Conservation (phyloP, 2,888 invertebrate genomes). For the Drosophila macrospina region DNA sequence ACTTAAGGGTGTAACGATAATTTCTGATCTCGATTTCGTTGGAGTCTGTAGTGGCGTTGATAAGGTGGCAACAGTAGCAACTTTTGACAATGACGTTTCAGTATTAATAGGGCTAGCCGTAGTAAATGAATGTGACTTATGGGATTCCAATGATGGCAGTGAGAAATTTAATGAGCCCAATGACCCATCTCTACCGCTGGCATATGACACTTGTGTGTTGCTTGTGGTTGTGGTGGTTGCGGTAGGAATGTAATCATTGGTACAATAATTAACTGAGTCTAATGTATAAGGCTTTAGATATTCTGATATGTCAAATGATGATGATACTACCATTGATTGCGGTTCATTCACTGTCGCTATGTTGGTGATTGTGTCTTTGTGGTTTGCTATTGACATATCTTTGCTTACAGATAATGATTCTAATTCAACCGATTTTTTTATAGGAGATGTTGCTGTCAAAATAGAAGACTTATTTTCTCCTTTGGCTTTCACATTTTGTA, state of each 20-base stretch:
- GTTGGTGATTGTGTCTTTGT: background rate
- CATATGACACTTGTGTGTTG: constrained; percentile 9
- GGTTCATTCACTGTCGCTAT: constrained; percentile 3
- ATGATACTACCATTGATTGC: constrained; percentile 16
- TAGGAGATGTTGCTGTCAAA: background rate
- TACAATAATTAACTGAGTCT: constrained; percentile 36
- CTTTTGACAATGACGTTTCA: constrained; percentile 25
- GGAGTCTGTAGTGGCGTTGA: constrained; percentile 21
- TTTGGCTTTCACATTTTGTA: background rate
- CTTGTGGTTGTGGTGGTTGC: constrained; percentile 3
- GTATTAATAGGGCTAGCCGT: constrained; percentile 32
- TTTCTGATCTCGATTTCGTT: constrained; percentile 20
- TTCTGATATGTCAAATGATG: constrained; percentile 61
- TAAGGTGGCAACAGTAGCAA: constrained; percentile 8
- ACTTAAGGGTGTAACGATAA: constrained; percentile 18
- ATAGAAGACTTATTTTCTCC: background rate
- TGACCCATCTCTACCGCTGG: background rate
- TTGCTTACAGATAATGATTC: background rate
- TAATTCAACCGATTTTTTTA: constrained; percentile 6
- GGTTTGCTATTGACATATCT: background rate
- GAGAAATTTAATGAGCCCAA: constrained; percentile 22
- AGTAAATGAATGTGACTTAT: constrained; percentile 27
- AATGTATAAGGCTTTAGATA: constrained; percentile 73
- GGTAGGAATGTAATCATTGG: constrained; percentile 6
- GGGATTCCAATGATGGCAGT: constrained; percentile 31